Evolutionary conservation across 1,140 invertebrate genomes (phyloP).

Genomic region (Aricia agestis): DNA sequence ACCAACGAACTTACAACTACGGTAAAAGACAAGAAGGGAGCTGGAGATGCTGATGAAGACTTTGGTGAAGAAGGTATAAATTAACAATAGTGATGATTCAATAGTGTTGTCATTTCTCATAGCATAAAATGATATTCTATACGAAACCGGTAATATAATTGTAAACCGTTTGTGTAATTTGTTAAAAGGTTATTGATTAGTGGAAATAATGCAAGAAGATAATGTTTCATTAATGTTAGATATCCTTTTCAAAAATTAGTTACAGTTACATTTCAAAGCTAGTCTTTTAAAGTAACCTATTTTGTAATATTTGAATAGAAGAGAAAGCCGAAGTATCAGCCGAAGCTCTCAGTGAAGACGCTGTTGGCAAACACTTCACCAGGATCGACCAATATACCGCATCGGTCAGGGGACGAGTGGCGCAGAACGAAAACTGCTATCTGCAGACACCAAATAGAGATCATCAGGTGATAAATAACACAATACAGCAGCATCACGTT

Average conservation of each 20-base stretch:
- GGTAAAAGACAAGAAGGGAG: slow-evolving; percentile 43
- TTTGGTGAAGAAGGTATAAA: slow-evolving; percentile 36
- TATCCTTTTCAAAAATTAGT: too few relatives aligned
- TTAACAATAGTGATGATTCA: too few relatives aligned
- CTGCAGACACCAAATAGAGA: slow-evolving; percentile 57
- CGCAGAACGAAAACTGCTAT: slow-evolving; percentile 59
- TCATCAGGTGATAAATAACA: slow-evolving; percentile 46
- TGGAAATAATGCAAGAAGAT: too few relatives aligned
- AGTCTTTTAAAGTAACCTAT: neutral
- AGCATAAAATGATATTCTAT: too few relatives aligned
- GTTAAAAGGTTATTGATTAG: too few relatives aligned
- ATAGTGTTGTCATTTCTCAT: too few relatives aligned
- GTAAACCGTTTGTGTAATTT: too few relatives aligned
- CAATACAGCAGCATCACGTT: too few relatives aligned
- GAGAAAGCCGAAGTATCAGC: slow-evolving; percentile 37
- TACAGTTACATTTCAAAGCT: too few relatives aligned
- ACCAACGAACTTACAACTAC: slow-evolving; percentile 58
- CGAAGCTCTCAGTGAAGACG: slow-evolving; percentile 41
- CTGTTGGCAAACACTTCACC: slow-evolving; percentile 47
- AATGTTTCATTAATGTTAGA: too few relatives aligned
- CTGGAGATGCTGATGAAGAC: slow-evolving; percentile 38
- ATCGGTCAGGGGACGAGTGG: slow-evolving; percentile 46
- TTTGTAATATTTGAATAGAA: slow-evolving; percentile 5
- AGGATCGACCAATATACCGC: slow-evolving; percentile 39
- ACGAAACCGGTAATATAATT: too few relatives aligned